Evolutionary conservation across 1,140 invertebrate genomes (phyloP), one percentile per base, ranked within the genome.

Genomic region (Microplitis demolitor): DNA sequence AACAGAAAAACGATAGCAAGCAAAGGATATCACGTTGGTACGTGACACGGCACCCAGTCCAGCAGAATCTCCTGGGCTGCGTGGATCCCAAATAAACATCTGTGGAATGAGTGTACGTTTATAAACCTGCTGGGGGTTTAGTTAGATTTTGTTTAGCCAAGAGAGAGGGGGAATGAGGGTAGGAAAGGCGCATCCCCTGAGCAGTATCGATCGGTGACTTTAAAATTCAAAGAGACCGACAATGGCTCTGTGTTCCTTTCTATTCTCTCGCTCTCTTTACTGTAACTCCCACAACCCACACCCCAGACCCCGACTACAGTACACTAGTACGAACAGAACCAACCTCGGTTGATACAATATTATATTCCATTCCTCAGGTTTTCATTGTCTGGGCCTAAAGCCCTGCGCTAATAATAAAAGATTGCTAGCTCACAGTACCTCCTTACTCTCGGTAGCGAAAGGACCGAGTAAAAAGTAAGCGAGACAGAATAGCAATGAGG

Each of bases 141-240:
- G 39, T 6, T 45, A 9, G 39, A 45, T 45, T 45, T 45, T 45
- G 39, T 45, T 45, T 45, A 45, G 39, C 6, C 4, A 45, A 11
- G 39, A 45, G 58, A 68, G 56, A 74, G 61, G 58, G 14, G 58
- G 67, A 69, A 62, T 67, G 72, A 70, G 34, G 54, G 75, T 77
- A 14, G 78, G 24, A 82, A 84, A 86, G 85, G 86, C 85, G 82
- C 84, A 86, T 86, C 85, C 82, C 82, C 79, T 79, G 79, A 83
- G 85, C 80, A 79, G 82, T 86, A 87, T 87, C 84, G 85, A 86
- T 87, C 85, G 84, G 82, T 85, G 86, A 87, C 86, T 87, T 87
- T 86, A 87, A 87, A 87, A 87, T 87, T 87, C 85, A 87, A 87
- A 87, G 85, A 86, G 85, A 87, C 86, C 86, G 85, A 87, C 86